Conservation (phyloP, 2,797 vertebrate genomes). For the Gambelia wislizenii region DNA sequence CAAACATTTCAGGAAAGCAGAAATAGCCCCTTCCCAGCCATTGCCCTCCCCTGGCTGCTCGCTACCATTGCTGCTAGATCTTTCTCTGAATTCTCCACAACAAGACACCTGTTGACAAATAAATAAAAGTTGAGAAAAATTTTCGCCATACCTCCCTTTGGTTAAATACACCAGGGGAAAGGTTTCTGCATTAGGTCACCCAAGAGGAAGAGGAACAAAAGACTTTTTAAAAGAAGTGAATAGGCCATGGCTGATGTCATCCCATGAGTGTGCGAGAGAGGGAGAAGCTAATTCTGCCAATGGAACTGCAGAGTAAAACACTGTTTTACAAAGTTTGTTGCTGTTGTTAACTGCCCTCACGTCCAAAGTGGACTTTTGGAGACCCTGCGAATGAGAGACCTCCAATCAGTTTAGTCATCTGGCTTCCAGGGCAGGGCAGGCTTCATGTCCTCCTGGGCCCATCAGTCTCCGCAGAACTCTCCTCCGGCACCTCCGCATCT, state of each 20-base stretch:
- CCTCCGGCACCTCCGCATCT: too few relatives aligned
- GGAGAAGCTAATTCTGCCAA: background rate
- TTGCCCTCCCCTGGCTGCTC: rapidly evolving
- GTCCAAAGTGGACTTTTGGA: too few relatives aligned
- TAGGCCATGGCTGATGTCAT: background rate
- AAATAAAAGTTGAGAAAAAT: background rate
- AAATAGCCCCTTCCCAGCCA: background rate
- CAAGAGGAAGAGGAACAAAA: background rate
- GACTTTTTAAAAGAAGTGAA: background rate
- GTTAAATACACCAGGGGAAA: background rate
- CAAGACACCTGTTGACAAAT: background rate
- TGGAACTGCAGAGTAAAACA: slow-evolving; percentile 57
- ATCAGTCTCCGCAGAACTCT: too few relatives aligned
- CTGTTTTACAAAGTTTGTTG: too few relatives aligned
- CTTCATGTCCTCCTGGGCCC: too few relatives aligned
- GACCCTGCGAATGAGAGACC: too few relatives aligned
- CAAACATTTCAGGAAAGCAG: background rate
- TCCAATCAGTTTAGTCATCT: too few relatives aligned
- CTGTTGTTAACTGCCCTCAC: too few relatives aligned
- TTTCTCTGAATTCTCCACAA: too few relatives aligned
- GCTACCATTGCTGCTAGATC: too few relatives aligned
- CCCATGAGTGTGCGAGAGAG: background rate
- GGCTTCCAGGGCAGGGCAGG: too few relatives aligned
- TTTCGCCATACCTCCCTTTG: slow-evolving; percentile 9
- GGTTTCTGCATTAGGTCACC: slow-evolving; percentile 16